These are phyloP conservation scores for Haemorhous mexicanus DNA, from an alignment of 2,113 vertebrate species.

Conservation along the genomic window DNA sequence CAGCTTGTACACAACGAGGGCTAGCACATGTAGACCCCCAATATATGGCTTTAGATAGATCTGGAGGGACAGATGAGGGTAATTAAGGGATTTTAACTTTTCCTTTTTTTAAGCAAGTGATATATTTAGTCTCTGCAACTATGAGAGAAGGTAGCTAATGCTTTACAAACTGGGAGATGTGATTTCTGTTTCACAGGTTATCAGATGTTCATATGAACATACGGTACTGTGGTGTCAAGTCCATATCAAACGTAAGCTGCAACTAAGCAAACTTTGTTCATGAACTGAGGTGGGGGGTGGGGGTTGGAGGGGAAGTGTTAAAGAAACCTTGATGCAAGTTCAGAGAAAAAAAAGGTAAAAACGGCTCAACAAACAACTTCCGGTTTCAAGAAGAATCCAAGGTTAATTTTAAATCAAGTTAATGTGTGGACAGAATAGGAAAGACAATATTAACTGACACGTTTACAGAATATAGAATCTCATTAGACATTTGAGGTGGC, in stretches of 20 bases:
- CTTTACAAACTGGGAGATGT: conserved; percentile 62
- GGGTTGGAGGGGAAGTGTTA: conserved; percentile 14
- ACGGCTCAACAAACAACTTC: neutral
- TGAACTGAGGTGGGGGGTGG: neutral
- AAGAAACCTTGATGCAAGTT: neutral
- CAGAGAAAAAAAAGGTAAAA: neutral
- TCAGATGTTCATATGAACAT: conserved; percentile 67
- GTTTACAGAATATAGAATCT: neutral
- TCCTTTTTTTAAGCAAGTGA: conserved; percentile 41
- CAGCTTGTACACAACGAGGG: conserved; percentile 29
- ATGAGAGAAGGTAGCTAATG: conserved; percentile 48
- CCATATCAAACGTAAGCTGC: conserved; percentile 62
- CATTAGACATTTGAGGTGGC: neutral
- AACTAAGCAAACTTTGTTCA: conserved; percentile 62
- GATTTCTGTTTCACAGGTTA: conserved; percentile 65
- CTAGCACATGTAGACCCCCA: neutral
- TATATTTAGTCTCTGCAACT: conserved; percentile 43
- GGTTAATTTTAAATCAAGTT: neutral
- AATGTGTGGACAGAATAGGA: neutral
- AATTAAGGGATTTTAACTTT: conserved; percentile 11
- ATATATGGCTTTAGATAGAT: neutral
- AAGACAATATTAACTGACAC: neutral
- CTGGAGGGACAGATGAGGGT: conserved; percentile 9
- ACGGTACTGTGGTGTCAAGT: conserved; percentile 60
- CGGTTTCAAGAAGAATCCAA: neutral